Conservation (phyloP, 2,797 vertebrate species). For the Sciaenops ocellatus region DNA sequence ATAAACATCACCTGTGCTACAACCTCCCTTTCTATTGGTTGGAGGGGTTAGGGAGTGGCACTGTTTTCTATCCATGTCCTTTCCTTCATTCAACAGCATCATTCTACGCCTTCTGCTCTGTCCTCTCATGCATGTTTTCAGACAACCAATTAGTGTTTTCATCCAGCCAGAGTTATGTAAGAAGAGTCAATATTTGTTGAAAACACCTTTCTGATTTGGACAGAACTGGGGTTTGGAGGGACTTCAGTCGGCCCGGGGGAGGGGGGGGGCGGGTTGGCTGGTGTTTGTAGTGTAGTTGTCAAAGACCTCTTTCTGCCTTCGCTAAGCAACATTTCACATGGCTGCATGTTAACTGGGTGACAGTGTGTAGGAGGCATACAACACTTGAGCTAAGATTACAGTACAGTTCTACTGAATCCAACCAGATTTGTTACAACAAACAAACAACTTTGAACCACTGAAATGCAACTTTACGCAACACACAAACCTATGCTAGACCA, state of each 20-base stretch:
- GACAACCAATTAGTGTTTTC: constrained; percentile 82
- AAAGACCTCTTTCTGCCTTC: constrained; percentile 78
- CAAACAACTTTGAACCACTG: neutral
- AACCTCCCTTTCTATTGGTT: constrained; percentile 60
- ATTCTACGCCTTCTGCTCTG: constrained; percentile 38
- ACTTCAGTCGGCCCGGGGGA: constrained; percentile 65
- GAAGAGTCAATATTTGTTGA: constrained; percentile 83
- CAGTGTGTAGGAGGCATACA: constrained; percentile 39
- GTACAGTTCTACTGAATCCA: constrained; percentile 9
- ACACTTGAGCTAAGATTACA: constrained; percentile 9
- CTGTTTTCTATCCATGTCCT: constrained; percentile 49
- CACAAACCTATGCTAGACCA: neutral
- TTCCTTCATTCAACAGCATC: constrained; percentile 60
- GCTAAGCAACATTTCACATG: constrained; percentile 62
- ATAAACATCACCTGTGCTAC: constrained; percentile 57
- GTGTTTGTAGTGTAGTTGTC: constrained; percentile 68
- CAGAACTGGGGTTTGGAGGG: constrained; percentile 66
- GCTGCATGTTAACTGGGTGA: constrained; percentile 48
- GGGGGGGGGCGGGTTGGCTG: constrained; percentile 35
- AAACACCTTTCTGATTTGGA: constrained; percentile 80
- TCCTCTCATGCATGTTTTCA: constrained; percentile 71
- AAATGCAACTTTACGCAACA: constrained; percentile 3
- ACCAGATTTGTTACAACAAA: neutral
- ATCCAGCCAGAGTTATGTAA: constrained; percentile 79
- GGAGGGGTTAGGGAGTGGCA: constrained; percentile 43